These are phyloP conservation scores for Hiodon alosoides DNA, from an alignment of 2,113 vertebrate species.

Conservation along the genomic window DNA sequence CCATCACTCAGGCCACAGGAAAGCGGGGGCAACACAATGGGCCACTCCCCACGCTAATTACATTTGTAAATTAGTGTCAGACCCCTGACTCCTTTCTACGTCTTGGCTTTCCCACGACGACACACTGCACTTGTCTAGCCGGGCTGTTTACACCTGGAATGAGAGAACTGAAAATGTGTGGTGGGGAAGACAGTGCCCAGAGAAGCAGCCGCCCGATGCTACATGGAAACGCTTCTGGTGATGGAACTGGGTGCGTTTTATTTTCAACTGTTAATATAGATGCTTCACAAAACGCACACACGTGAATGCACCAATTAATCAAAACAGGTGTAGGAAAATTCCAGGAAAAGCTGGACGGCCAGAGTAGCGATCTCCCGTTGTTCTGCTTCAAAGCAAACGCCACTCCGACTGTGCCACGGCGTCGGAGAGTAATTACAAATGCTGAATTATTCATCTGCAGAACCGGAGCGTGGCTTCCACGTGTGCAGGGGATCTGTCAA, in stretches of 20 bases:
- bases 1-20: background rate
- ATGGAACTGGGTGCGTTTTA: no score
- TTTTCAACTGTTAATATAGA: background rate
- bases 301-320: background rate
- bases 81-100: background rate
- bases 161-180: background rate
- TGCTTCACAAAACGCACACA: background rate
- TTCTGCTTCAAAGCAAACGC: no score
- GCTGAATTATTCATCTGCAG: background rate
- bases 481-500: background rate
- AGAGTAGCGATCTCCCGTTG: no score
- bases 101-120: background rate
- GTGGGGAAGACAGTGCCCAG: no score
- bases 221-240: no score
- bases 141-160: slow-evolving; percentile 2
- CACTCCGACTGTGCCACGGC: background rate
- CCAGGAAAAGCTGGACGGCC: no score
- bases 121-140: background rate
- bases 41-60: slow-evolving; percentile 9
- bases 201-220: no score
- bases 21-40: background rate
- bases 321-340: no score
- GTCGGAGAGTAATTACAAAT: background rate
- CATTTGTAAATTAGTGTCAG: slow-evolving; percentile 6
- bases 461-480: background rate